Percentiles rank a stretch among this genome's conserved stretches.
phyloP scores from a whole-genome alignment of 2,797 vertebrate genomes.

The Chromobotia macracanthus region DNA sequence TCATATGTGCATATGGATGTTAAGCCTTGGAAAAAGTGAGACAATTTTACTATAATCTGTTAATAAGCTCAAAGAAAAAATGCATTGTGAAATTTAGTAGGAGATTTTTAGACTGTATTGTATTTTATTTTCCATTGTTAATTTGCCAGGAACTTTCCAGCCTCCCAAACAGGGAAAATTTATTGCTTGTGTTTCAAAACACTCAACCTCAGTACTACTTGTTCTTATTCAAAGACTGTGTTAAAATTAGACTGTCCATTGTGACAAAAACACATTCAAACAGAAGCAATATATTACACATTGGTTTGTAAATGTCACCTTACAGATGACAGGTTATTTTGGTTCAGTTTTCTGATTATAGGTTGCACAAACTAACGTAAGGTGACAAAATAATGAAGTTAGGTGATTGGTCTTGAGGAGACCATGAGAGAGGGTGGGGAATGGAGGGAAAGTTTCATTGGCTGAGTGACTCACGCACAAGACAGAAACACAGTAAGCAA shows the following conservation, averaged over 20 bases:
- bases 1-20: background rate
- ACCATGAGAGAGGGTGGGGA: background rate
- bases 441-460: background rate
- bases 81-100: background rate
- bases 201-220: background rate
- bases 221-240: background rate
- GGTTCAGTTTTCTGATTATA: background rate
- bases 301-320: background rate
- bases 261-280: background rate
- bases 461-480: background rate
- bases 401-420: background rate
- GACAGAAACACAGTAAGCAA: background rate
- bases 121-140: background rate
- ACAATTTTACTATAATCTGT: background rate
- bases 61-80: background rate
- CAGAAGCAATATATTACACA: background rate
- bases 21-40: background rate
- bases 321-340: background rate
- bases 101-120: background rate
- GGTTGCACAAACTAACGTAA: background rate
- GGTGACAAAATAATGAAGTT: background rate
- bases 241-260: background rate
- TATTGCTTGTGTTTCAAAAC: background rate
- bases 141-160: background rate
- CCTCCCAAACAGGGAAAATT: background rate